Evolutionary conservation across 2,888 invertebrate genomes (phyloP).

Genomic region (Lithophane semibrunnea): DNA sequence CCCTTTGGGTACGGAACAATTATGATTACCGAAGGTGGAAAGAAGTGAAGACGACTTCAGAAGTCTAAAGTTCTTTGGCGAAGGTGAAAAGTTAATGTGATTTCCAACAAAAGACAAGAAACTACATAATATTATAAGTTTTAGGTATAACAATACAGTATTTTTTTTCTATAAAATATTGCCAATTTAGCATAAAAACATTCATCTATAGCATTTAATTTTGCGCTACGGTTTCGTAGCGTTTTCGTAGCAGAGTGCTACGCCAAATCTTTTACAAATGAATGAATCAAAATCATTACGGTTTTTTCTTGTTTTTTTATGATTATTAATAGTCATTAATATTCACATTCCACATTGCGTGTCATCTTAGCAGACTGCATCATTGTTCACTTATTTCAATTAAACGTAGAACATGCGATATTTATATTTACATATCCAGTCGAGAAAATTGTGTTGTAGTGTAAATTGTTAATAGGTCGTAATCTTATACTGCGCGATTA

Average conservation of each 20-base stretch:
- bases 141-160: background rate
- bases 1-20: no score
- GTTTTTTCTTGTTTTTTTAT: background rate
- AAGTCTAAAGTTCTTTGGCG: background rate
- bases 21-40: background rate
- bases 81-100: background rate
- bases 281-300: background rate
- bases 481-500: background rate
- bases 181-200: background rate
- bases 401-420: conserved; percentile 44
- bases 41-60: background rate
- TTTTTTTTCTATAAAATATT: background rate
- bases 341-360: conserved; percentile 23
- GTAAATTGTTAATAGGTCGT: background rate
- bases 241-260: conserved; percentile 34
- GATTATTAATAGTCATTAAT: background rate
- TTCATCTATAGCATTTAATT: background rate
- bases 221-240: conserved; percentile 15
- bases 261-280: background rate
- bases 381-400: conserved; percentile 30
- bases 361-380: conserved; percentile 18
- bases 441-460: background rate
- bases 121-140: background rate
- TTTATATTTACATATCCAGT: conserved; percentile 48
- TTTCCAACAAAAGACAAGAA: background rate